phyloP scores from a whole-genome alignment of 2,888 invertebrate genomes.

The Melinaea marsaeus region DNA sequence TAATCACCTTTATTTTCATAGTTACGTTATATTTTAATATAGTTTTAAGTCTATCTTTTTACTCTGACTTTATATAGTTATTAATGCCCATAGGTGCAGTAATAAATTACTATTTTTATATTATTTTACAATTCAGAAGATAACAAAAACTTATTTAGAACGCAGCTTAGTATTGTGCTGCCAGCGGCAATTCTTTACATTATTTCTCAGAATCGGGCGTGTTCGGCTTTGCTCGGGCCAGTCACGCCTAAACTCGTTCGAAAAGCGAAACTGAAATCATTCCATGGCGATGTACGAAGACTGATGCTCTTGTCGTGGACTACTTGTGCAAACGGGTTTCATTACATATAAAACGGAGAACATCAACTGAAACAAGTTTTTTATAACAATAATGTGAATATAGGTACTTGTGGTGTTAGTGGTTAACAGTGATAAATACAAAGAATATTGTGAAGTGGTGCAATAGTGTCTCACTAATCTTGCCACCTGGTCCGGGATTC shows the following conservation, averaged over 20 bases:
- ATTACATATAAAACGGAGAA: slow-evolving; percentile 65
- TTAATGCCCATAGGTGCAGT: not conserved
- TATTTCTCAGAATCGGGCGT: slow-evolving; percentile 46
- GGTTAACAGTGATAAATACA: slow-evolving; percentile 62
- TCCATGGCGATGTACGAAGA: slow-evolving; percentile 75
- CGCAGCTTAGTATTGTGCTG: slow-evolving; percentile 46
- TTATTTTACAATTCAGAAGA: slow-evolving; percentile 1
- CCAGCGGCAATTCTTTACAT: slow-evolving; percentile 41
- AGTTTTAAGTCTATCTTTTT: too few species aligned
- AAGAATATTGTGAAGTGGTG: slow-evolving; percentile 66
- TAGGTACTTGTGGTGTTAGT: slow-evolving; percentile 67
- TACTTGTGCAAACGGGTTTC: slow-evolving; percentile 66
- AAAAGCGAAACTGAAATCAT: slow-evolving; percentile 74
- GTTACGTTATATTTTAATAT: too few species aligned
- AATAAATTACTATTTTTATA: not conserved
- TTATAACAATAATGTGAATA: slow-evolving; percentile 68
- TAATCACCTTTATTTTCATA: too few species aligned
- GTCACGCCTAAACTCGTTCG: slow-evolving; percentile 78
- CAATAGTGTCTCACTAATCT: slow-evolving; percentile 58
- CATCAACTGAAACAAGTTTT: slow-evolving; percentile 58
- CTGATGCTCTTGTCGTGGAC: slow-evolving; percentile 76
- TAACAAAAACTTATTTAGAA: slow-evolving; percentile 32
- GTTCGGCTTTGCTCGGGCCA: slow-evolving; percentile 67
- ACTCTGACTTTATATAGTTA: too few species aligned
- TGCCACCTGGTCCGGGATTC: slow-evolving; percentile 63